Percentiles rank a stretch among this genome's conserved stretches.
Evolutionary conservation across 2,888 invertebrate genomes (phyloP).

Genomic region (Myopa testacea): DNA sequence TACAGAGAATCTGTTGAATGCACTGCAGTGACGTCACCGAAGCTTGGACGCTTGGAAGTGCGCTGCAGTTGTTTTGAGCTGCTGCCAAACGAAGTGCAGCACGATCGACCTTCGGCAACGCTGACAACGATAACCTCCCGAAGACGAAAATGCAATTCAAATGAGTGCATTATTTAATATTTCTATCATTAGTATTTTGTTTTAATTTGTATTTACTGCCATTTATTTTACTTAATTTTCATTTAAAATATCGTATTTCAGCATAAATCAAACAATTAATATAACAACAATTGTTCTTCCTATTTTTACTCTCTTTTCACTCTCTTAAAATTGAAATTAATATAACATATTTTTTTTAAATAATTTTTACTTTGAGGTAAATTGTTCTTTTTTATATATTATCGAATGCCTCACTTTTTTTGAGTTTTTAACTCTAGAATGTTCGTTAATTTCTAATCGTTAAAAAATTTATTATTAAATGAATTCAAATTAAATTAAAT

Average conservation of each 20-base stretch:
- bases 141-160: not conserved
- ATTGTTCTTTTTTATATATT: not conserved
- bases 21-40: constrained; percentile 4
- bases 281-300: no score
- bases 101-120: not conserved
- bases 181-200: not conserved
- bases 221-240: no score
- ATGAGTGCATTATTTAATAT: not conserved
- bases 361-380: not conserved
- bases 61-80: not conserved
- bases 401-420: not conserved
- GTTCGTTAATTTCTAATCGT: no score
- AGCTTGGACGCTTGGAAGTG: not conserved
- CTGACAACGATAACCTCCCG: not conserved
- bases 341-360: no score
- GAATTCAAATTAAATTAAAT: not conserved
- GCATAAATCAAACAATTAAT: no score
- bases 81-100: not conserved
- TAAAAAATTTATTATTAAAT: no score
- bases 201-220: not conserved
- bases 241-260: no score
- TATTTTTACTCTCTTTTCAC: no score
- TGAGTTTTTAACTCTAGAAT: not conserved
- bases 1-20: not conserved
- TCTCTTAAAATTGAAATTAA: no score